Evolutionary conservation across 1,140 invertebrate species (phyloP).

Genomic region (Adelges cooleyi): DNA sequence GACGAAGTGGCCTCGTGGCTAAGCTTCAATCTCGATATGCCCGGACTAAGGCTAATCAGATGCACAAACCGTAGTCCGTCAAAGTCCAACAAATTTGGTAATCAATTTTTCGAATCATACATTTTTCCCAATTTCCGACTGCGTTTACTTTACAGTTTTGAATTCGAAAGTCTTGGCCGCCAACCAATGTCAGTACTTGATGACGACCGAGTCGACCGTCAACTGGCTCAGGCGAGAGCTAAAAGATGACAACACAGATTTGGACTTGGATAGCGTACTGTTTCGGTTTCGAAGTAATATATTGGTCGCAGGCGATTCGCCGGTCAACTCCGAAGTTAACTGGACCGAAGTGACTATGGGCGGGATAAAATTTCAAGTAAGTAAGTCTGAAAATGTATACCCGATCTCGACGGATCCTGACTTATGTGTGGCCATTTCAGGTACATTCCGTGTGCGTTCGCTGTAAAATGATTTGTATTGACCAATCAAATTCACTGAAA

Average conservation of each 20-base stretch:
- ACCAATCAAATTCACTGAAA: constrained; percentile 68
- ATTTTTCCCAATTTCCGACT: no score
- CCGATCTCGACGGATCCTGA: no score
- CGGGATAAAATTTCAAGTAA: constrained; percentile 52
- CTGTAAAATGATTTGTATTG: constrained; percentile 90
- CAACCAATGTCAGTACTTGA: constrained; percentile 79
- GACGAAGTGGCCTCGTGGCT: constrained; percentile 65
- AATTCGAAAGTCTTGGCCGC: constrained; percentile 41
- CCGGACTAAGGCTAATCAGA: constrained; percentile 55
- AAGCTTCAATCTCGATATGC: constrained; percentile 48
- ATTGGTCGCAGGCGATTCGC: constrained; percentile 39
- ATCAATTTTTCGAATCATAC: not conserved
- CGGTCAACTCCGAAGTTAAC: constrained; percentile 47
- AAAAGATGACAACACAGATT: constrained; percentile 34
- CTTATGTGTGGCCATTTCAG: constrained; percentile 39
- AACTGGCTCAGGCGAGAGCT: constrained; percentile 53
- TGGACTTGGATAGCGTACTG: constrained; percentile 40
- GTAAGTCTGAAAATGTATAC: no score
- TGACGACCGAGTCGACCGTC: constrained; percentile 66
- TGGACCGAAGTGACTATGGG: constrained; percentile 62
- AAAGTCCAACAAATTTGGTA: constrained; percentile 33
- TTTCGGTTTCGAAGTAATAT: constrained; percentile 48
- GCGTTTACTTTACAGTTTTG: no score
- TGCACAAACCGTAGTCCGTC: constrained; percentile 42
- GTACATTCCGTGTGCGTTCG: constrained; percentile 66